phyloP scores from a whole-genome alignment of 2,113 vertebrate species.

The Oreamnos americanus region DNA sequence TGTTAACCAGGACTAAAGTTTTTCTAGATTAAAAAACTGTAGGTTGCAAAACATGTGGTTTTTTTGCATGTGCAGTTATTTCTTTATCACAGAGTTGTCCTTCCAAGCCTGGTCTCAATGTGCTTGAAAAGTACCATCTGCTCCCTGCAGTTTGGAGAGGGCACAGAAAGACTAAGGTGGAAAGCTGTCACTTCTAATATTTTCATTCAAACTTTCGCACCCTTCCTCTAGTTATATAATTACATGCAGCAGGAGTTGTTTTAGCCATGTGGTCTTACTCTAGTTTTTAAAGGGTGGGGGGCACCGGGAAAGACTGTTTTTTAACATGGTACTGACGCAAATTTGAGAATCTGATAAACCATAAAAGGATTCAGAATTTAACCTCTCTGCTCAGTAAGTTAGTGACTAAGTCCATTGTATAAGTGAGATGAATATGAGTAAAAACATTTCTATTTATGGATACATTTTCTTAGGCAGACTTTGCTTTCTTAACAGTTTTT shows the following conservation, averaged over 20 bases:
- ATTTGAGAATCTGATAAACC: neutral
- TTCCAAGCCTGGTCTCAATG: constrained; percentile 75
- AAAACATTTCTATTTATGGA: neutral
- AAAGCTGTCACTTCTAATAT: constrained; percentile 80
- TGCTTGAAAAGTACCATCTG: constrained; percentile 82
- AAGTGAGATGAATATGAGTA: neutral
- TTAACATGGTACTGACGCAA: neutral
- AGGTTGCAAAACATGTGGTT: neutral
- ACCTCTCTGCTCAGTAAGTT: neutral
- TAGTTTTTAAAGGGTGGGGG: neutral
- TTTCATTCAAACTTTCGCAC: constrained; percentile 79
- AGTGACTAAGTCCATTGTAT: neutral
- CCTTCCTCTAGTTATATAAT: constrained; percentile 72
- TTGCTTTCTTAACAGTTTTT: neutral
- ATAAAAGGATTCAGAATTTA: neutral
- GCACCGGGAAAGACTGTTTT: constrained; percentile 17
- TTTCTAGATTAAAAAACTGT: constrained; percentile 40
- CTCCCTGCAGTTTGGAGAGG: constrained; percentile 79
- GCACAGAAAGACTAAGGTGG: constrained; percentile 78
- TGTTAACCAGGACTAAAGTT: neutral
- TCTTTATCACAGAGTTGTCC: constrained; percentile 76
- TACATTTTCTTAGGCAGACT: neutral
- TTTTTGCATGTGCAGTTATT: constrained; percentile 66
- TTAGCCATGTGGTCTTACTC: constrained; percentile 62
- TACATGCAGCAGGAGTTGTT: constrained; percentile 37